Conservation (phyloP, 2,113 vertebrate genomes). For the Chloebia gouldiae region DNA sequence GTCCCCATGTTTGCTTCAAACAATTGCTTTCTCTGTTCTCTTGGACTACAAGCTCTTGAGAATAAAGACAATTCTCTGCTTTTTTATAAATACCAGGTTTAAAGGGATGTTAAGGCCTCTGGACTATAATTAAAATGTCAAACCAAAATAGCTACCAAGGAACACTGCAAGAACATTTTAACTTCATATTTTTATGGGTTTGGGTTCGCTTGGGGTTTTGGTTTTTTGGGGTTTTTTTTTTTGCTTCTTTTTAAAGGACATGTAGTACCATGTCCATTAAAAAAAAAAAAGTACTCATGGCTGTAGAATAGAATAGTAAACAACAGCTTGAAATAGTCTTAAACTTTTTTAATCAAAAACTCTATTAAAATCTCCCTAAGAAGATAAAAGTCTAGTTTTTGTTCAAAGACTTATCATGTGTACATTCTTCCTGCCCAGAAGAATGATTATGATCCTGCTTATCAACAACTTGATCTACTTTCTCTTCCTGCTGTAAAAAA, state of each 20-base stretch:
- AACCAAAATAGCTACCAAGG: background rate
- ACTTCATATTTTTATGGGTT: background rate
- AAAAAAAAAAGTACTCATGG: background rate
- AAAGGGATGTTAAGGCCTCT: background rate
- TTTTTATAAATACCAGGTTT: background rate
- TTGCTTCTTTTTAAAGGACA: background rate
- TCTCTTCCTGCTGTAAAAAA: conserved; percentile 55
- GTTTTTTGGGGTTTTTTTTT: background rate
- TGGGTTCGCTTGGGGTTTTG: background rate
- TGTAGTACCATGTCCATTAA: background rate
- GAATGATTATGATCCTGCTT: background rate
- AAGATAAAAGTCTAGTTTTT: background rate
- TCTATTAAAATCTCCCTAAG: background rate
- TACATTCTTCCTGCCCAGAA: conserved; percentile 27
- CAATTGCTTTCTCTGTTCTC: background rate
- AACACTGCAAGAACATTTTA: background rate
- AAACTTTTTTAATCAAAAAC: background rate
- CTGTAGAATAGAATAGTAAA: background rate
- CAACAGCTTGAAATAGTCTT: background rate
- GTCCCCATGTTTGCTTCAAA: background rate
- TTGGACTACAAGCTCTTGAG: background rate
- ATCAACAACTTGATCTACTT: conserved; percentile 51
- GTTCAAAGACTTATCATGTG: background rate
- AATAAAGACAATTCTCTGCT: background rate
- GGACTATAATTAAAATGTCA: background rate